These are phyloP conservation scores for Bombus waltoni DNA, from an alignment of 1,140 invertebrate species.

Conservation along the genomic window DNA sequence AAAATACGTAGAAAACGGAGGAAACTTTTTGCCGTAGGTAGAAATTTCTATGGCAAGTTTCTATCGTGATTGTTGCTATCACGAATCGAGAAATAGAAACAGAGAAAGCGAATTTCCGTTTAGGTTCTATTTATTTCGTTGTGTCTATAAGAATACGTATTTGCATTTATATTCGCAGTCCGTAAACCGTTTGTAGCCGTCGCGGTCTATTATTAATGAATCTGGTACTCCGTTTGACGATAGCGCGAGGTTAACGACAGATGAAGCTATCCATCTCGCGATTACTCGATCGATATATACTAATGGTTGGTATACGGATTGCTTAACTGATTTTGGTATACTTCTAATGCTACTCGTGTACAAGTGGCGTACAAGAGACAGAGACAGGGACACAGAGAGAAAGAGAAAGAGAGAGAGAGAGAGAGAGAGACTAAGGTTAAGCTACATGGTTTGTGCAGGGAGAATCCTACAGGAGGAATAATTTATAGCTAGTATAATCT, in stretches of 20 bases:
- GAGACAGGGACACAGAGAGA: too few relatives aligned
- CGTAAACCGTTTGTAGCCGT: neutral
- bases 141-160: neutral
- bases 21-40: too few relatives aligned
- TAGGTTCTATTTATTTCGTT: neutral
- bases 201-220: too few relatives aligned
- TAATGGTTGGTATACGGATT: neutral
- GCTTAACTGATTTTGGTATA: neutral
- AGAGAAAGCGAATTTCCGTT: neutral
- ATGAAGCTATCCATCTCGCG: neutral
- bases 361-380: neutral
- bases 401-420: neutral
- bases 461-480: slow-evolving; percentile 12
- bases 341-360: neutral
- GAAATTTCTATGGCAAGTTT: too few relatives aligned
- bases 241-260: neutral
- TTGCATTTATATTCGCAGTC: neutral
- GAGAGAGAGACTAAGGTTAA: neutral
- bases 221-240: too few relatives aligned
- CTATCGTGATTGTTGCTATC: too few relatives aligned
- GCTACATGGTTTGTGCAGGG: too few relatives aligned
- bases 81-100: too few relatives aligned
- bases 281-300: neutral
- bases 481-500: slow-evolving; percentile 20
- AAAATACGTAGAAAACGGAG: too few relatives aligned